Conservation (phyloP, 1,140 invertebrate genomes). For the Orchesella cincta region DNA sequence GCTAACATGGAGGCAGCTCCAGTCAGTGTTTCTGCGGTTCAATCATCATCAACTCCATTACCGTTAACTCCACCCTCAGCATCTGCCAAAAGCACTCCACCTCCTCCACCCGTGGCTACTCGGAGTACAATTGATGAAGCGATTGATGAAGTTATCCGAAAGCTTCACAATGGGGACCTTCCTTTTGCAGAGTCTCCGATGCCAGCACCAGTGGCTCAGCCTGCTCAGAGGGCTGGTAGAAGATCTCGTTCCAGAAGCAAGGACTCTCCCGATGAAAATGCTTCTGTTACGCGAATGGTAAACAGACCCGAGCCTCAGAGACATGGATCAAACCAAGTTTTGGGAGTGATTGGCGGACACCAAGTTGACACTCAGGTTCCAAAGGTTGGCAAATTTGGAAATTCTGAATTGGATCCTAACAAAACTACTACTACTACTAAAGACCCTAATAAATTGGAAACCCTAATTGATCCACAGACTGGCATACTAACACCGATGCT, state of each 20-base stretch:
- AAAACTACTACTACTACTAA: not conserved
- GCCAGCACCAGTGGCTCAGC: not conserved
- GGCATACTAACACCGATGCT: slow-evolving; percentile 69
- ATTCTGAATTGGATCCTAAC: not conserved
- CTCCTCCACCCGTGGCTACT: slow-evolving; percentile 47
- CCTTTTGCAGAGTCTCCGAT: not conserved
- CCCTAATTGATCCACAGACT: slow-evolving; percentile 72
- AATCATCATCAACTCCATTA: slow-evolving; percentile 11
- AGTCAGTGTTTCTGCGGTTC: slow-evolving; percentile 17
- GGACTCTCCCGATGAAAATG: slow-evolving; percentile 34
- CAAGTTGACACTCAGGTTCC: not conserved
- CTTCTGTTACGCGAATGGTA: not conserved
- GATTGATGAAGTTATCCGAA: slow-evolving; percentile 79
- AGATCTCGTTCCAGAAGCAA: slow-evolving; percentile 41
- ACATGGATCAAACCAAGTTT: not conserved
- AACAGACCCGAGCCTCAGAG: not conserved
- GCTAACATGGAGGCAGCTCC: slow-evolving; percentile 24
- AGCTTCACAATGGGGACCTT: slow-evolving; percentile 10
- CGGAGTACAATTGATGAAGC: slow-evolving; percentile 78
- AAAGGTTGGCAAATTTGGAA: slow-evolving; percentile 22
- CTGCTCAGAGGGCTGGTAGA: not conserved
- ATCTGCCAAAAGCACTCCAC: not conserved
- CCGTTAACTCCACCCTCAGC: not conserved
- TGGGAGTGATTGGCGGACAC: not conserved
- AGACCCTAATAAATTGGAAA: slow-evolving; percentile 49